Evolutionary conservation across 1,140 invertebrate genomes (phyloP).

Genomic region (Danaus melanippus): DNA sequence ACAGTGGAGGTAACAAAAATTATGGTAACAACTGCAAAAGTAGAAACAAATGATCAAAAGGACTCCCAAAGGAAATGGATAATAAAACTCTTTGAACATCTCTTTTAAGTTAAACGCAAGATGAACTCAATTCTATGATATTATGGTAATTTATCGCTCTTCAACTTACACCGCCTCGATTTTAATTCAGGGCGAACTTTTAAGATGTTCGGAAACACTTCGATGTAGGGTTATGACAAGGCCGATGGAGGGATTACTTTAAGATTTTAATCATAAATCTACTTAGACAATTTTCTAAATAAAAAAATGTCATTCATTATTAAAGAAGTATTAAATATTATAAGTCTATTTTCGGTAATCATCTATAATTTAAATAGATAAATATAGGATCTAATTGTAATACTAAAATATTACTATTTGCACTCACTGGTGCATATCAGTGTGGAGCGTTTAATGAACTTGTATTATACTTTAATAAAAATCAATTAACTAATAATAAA

Average conservation of each 20-base stretch:
- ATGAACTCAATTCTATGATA: conserved; percentile 34
- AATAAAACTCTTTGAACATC: conserved; percentile 30
- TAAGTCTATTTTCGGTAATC: too few relatives aligned
- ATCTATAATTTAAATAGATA: too few relatives aligned
- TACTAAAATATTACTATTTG: too few relatives aligned
- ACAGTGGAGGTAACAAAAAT: background rate
- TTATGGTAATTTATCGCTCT: conserved; percentile 42
- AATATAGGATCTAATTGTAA: too few relatives aligned
- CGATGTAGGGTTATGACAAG: conserved; percentile 12
- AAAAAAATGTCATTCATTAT: too few relatives aligned
- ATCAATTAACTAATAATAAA: too few relatives aligned
- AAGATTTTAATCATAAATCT: conserved; percentile 9
- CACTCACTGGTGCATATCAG: too few relatives aligned
- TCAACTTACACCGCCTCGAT: conserved; percentile 28
- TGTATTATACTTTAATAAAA: too few relatives aligned
- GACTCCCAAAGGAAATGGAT: conserved; percentile 26
- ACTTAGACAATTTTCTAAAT: conserved; percentile 12
- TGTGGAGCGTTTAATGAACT: too few relatives aligned
- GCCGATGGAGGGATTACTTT: conserved; percentile 17
- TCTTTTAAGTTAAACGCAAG: conserved; percentile 36
- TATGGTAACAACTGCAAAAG: conserved; percentile 1
- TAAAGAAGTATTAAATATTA: too few relatives aligned
- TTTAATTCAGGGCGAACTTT: conserved; percentile 33
- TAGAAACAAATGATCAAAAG: conserved; percentile 31
- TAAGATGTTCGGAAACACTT: conserved; percentile 12